Evolutionary conservation across 1,140 invertebrate species (phyloP).

Genomic region (Octopus sinensis): DNA sequence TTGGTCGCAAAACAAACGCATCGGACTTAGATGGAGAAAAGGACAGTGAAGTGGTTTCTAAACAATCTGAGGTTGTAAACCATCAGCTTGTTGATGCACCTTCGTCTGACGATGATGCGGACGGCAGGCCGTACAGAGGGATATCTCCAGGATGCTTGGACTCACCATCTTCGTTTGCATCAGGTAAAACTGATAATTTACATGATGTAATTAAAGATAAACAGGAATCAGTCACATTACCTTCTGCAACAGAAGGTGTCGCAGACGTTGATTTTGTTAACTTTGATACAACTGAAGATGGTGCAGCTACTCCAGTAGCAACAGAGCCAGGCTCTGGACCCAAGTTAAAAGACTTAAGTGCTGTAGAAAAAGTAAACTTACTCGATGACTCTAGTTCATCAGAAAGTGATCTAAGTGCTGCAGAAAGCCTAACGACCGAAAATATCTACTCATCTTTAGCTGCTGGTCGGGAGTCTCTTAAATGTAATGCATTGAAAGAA

Average conservation of each 20-base stretch:
- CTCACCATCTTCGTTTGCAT: too few relatives aligned
- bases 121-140: too few relatives aligned
- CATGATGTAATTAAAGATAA: too few relatives aligned
- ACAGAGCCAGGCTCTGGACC: neutral
- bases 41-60: neutral
- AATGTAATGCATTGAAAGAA: too few relatives aligned
- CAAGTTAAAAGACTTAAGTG: neutral
- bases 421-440: neutral
- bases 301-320: neutral
- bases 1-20: too few relatives aligned
- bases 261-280: too few relatives aligned
- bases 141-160: too few relatives aligned
- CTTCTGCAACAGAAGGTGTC: too few relatives aligned
- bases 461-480: too few relatives aligned
- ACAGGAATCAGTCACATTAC: too few relatives aligned
- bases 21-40: neutral
- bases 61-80: neutral
- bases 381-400: conserved; percentile 10
- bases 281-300: neutral
- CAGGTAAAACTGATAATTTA: too few relatives aligned
- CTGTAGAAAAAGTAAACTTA: neutral
- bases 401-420: neutral
- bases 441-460: too few relatives aligned
- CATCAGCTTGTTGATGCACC: neutral
- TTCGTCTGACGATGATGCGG: neutral